phyloP scores from a whole-genome alignment of 2,797 vertebrate species.

The Sebastes umbrosus region DNA sequence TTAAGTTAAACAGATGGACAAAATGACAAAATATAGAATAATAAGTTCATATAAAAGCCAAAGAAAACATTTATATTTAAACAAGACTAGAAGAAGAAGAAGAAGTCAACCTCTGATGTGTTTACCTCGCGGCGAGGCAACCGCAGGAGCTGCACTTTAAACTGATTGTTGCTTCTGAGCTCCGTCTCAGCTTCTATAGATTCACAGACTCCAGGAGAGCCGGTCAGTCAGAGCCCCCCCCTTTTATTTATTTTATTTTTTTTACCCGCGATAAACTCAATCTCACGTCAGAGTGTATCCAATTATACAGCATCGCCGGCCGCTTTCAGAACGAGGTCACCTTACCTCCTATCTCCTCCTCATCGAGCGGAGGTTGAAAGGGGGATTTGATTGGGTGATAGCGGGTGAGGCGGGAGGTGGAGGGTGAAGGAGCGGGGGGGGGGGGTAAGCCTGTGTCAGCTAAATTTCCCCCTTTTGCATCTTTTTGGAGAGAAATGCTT shows the following conservation, averaged over 20 bases:
- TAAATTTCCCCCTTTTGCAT: constrained; percentile 9
- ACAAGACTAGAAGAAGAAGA: not conserved
- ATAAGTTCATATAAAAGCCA: not conserved
- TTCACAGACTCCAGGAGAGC: constrained; percentile 22
- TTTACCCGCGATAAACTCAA: constrained; percentile 67
- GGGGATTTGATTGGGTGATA: constrained; percentile 58
- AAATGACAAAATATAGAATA: not conserved
- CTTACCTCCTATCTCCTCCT: constrained; percentile 59
- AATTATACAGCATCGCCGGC: constrained; percentile 60
- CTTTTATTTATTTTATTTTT: not conserved
- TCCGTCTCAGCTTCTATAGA: constrained; percentile 29
- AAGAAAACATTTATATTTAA: not conserved
- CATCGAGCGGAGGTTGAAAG: constrained; percentile 46
- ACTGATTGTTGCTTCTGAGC: constrained; percentile 36
- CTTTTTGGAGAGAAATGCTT: not conserved
- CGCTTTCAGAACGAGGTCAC: constrained; percentile 67
- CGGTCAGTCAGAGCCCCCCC: not conserved
- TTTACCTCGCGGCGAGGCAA: not conserved
- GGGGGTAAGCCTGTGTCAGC: not conserved
- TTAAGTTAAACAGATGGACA: too few species aligned
- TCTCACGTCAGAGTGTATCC: constrained; percentile 64
- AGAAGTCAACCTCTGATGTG: constrained; percentile 18
- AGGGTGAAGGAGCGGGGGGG: not conserved
- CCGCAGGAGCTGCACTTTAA: constrained; percentile 13
- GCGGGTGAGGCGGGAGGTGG: not conserved